Base-by-base conservation (phyloP, 1,140 invertebrate species). In the Plutomurus gul region DNA sequence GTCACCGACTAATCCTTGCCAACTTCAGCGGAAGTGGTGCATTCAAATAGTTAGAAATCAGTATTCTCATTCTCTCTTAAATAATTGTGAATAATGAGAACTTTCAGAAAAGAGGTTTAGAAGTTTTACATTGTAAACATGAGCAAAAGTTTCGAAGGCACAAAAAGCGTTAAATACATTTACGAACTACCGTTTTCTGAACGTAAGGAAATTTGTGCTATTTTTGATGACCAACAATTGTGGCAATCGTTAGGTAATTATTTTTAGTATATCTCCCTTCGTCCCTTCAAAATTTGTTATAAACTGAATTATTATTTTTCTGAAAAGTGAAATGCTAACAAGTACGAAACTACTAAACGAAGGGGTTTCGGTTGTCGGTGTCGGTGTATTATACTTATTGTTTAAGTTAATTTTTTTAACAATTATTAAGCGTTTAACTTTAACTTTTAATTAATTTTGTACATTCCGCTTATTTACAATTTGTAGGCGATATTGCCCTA, bases 141-240 rank as follows among this genome's bases (percentile, higher is more conserved):
- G 51, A 60, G 51, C 25, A 33, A 60, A n/a, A 43, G 39, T 7
- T 60, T 88, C 72, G 88, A 86, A 75, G 76, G 27, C 22, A 4
- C 4, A 3, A 77, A 72, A 30, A 36, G 18, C 20, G 20, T 72
- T 6, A 86, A 87, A 81, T 93, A 92, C 85, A 89, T 94, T 84
- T 93, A 94, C 84, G 87, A 94, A 47, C 85, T 96, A 72, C 93
- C 94, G 7, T 91, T 90, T 84, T 84, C 87, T 22, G 89, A 91
- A 83, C 88, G 91, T 76, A 89, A 89, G 75, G 88, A 92, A 84
- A 85, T 96, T 20, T 95, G 93, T 85, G 88, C 90, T 84, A 89
- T 94, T 83, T 86, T 96, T 47, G 94, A 96, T 86, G 87, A 91
- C 56, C 91, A 93, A 84, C 89, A 93, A 79, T 89, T 90, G 83